Conservation (phyloP, 2,797 vertebrate species). For the Enteromius radiatus region DNA sequence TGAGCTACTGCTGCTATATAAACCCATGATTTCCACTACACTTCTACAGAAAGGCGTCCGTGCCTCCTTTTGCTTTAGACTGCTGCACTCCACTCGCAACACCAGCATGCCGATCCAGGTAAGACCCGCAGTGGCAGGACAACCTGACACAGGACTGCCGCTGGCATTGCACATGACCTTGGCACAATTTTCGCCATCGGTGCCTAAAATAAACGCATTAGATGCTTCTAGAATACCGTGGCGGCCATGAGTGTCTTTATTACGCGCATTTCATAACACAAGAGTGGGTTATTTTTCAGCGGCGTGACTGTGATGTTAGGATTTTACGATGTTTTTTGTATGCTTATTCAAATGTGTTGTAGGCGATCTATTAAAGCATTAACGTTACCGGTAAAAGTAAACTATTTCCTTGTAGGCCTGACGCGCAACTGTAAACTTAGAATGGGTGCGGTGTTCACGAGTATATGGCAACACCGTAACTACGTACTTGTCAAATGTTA, state of each 20-base stretch:
- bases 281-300: not conserved
- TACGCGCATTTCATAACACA: not conserved
- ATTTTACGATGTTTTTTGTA: not conserved
- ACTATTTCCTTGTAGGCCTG: constrained; percentile 26
- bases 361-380: not conserved
- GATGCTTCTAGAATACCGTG: not conserved
- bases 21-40: constrained; percentile 62
- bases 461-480: not conserved
- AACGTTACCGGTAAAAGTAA: not conserved
- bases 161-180: constrained; percentile 27
- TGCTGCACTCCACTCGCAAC: constrained; percentile 60
- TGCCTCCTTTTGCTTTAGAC: constrained; percentile 27
- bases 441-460: not conserved
- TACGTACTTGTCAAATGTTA: not conserved
- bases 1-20: constrained; percentile 12
- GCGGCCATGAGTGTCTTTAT: not conserved
- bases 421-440: not conserved
- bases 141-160: not conserved
- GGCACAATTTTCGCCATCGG: not conserved
- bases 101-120: constrained; percentile 80
- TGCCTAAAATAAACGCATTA: constrained; percentile 13
- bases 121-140: not conserved
- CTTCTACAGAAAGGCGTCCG: constrained; percentile 54
- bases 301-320: not conserved
- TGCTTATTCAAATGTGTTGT: not conserved